Evolutionary conservation across 1,140 invertebrate genomes (phyloP).

Genomic region (Lysiphlebus fabarum): DNA sequence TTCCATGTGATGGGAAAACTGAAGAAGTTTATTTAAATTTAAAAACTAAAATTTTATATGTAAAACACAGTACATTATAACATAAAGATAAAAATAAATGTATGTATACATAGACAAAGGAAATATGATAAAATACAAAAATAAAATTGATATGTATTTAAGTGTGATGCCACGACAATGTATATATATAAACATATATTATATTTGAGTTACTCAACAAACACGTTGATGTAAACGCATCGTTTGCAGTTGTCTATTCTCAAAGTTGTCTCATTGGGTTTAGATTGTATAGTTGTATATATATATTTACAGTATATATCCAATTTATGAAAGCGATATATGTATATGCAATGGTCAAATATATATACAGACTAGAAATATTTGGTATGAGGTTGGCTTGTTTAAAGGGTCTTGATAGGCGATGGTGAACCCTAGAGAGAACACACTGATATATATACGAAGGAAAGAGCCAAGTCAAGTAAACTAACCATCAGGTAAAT

Average conservation of each 20-base stretch:
- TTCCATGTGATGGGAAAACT: no score
- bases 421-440: slow-evolving; percentile 25
- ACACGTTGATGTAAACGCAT: slow-evolving; percentile 55
- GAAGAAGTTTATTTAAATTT: no score
- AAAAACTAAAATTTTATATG: no score
- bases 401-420: slow-evolving; percentile 16
- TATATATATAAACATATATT: no score
- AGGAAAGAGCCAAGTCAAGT: slow-evolving; percentile 39
- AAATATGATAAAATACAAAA: neutral
- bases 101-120: slow-evolving; percentile 29
- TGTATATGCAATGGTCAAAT: slow-evolving; percentile 12
- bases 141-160: slow-evolving; percentile 25
- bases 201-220: slow-evolving; percentile 56
- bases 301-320: no score
- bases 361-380: neutral
- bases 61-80: no score
- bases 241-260: slow-evolving; percentile 46
- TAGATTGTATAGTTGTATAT: no score
- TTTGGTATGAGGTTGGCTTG: neutral
- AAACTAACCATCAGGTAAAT: slow-evolving; percentile 55
- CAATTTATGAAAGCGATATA: neutral
- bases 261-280: slow-evolving; percentile 23
- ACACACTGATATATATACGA: neutral
- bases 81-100: neutral
- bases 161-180: slow-evolving; percentile 33